A percentile compares a stretch with the other conserved stretches of the same genome.
Evolutionary conservation across 2,113 vertebrate genomes (phyloP).

Genomic region (Lates calcarifer): DNA sequence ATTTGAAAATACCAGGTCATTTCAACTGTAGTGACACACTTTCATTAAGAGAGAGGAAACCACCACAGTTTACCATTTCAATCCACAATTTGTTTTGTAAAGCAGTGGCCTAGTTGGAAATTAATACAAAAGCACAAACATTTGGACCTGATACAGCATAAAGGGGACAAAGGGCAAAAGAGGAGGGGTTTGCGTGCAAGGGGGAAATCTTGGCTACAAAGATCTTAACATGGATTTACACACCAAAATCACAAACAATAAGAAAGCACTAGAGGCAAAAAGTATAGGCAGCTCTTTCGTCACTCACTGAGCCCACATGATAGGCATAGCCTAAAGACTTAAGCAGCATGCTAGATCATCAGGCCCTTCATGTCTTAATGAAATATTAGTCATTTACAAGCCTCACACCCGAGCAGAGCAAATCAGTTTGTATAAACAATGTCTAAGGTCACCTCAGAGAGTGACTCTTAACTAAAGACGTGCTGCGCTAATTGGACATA

Average conservation of each 20-base stretch:
- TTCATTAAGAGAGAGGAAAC: neutral
- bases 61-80: conserved; percentile 5
- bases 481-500: neutral
- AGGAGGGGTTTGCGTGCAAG: conserved; percentile 19
- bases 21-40: neutral
- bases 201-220: neutral
- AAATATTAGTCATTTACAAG: neutral
- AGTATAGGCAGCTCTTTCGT: neutral
- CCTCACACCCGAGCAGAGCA: neutral
- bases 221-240: neutral
- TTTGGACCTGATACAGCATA: conserved; percentile 26
- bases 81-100: neutral
- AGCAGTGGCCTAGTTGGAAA: neutral
- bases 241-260: neutral
- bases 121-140: conserved; percentile 18
- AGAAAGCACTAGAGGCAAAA: neutral
- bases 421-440: conserved; percentile 29
- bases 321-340: neutral
- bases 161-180: conserved; percentile 22
- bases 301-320: neutral
- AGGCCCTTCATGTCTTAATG: neutral
- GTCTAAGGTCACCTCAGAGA: neutral
- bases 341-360: neutral
- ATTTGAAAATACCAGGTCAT: neutral
- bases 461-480: neutral